Percentiles rank a stretch among this genome's conserved stretches.
Evolutionary conservation across 2,113 vertebrate genomes (phyloP).

Genomic region (Pteruthius melanotis): DNA sequence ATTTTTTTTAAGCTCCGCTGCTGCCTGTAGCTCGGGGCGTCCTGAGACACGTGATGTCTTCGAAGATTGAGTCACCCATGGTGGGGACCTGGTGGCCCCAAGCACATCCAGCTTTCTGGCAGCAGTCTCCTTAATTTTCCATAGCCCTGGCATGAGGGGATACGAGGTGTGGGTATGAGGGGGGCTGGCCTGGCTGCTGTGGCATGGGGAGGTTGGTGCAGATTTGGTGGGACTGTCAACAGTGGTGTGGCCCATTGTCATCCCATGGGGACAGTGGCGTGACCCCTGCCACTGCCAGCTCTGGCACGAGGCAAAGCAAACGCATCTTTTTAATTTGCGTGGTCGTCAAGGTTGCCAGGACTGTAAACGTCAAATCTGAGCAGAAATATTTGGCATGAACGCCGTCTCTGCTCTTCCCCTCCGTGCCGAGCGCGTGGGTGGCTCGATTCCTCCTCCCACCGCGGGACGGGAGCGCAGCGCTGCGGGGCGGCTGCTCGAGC

Average conservation of each 20-base stretch:
- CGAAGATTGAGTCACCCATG: not conserved
- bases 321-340: not conserved
- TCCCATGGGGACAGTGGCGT: fast-evolving
- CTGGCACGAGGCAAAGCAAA: not conserved
- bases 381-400: slow-evolving; percentile 17
- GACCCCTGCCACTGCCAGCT: not conserved
- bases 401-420: not conserved
- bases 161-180: not conserved
- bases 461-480: not conserved
- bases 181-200: not conserved
- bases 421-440: not conserved
- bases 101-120: not conserved
- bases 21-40: not conserved
- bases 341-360: slow-evolving; percentile 5
- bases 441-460: slow-evolving; percentile 1
- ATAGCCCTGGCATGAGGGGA: not conserved
- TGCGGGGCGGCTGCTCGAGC: not conserved
- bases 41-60: not conserved
- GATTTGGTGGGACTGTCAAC: not conserved
- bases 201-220: fast-evolving
- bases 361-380: not conserved
- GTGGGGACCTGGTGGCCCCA: not conserved
- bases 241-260: not conserved
- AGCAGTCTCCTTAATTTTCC: not conserved
- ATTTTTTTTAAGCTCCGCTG: not conserved